phyloP scores from a whole-genome alignment of 53 echinoderm and acorn worm genomes.

The Holothuria scabra region DNA sequence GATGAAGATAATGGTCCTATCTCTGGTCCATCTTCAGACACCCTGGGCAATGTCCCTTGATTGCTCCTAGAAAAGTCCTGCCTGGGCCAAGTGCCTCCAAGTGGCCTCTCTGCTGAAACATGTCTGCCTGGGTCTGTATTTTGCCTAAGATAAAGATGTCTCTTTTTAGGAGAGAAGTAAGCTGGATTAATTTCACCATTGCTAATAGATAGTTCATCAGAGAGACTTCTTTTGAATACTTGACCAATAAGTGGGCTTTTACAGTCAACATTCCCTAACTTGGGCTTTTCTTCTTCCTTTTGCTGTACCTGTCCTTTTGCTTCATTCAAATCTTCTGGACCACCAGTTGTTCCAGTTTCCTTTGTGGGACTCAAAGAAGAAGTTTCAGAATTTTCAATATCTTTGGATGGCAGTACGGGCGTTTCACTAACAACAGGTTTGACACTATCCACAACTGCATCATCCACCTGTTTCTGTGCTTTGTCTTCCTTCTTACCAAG shows the following conservation, averaged over 20 bases:
- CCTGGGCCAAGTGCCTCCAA: constrained; percentile 29
- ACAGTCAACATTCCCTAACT: background rate
- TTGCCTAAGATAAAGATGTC: constrained; percentile 59
- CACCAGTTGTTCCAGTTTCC: no score
- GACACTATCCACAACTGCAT: background rate
- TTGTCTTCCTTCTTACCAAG: constrained; percentile 1
- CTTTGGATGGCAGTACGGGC: no score
- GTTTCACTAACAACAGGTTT: background rate
- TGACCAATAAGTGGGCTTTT: background rate
- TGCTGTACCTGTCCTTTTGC: background rate
- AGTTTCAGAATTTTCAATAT: no score
- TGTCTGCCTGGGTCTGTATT: constrained; percentile 58
- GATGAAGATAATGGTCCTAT: constrained; percentile 7
- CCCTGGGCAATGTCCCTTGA: background rate
- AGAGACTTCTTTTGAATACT: constrained; percentile 22
- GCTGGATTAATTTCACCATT: constrained; percentile 54
- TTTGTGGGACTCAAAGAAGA: no score
- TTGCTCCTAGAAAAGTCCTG: constrained; percentile 6
- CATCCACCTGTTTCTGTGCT: background rate
- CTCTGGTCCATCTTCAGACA: background rate
- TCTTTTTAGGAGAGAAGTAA: constrained; percentile 70
- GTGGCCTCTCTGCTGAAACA: background rate
- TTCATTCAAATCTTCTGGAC: constrained; percentile 1
- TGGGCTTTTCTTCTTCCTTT: constrained; percentile 22
- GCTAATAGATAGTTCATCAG: constrained; percentile 50